phyloP scores from a whole-genome alignment of 2,113 vertebrate genomes.

The Silurus asotus region DNA sequence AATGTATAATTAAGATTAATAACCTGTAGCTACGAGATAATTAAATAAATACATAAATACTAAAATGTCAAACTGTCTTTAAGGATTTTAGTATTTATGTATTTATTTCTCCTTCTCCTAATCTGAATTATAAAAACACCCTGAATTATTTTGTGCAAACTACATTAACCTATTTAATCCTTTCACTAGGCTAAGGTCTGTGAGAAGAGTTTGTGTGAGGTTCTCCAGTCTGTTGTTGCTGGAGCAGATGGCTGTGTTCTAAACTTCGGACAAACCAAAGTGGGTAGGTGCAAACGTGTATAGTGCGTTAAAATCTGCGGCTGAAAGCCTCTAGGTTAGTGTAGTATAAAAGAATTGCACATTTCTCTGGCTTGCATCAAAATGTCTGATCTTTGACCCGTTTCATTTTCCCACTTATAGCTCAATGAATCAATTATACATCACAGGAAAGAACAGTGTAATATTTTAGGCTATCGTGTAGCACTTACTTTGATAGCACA shows the following conservation, averaged over 20 bases:
- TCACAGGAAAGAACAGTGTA: not conserved
- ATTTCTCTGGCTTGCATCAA: not conserved
- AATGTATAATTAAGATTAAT: too few species aligned
- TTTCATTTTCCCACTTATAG: slow-evolving; percentile 3
- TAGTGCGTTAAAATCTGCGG: not conserved
- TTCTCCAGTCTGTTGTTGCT: slow-evolving; percentile 86
- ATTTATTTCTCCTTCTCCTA: too few species aligned
- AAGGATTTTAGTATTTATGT: too few species aligned
- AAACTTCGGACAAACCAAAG: slow-evolving; percentile 83
- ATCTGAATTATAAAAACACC: not conserved
- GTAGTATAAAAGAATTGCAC: slow-evolving; percentile 1
- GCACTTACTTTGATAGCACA: not conserved
- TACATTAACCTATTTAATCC: not conserved
- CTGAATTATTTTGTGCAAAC: not conserved
- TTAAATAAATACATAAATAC: too few species aligned
- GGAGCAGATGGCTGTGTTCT: slow-evolving; percentile 85
- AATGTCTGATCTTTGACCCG: not conserved
- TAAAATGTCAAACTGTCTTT: too few species aligned
- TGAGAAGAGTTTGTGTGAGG: slow-evolving; percentile 81
- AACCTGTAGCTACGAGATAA: too few species aligned
- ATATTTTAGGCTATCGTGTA: not conserved
- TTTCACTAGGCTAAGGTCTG: slow-evolving; percentile 80
- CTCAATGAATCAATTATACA: slow-evolving; percentile 41
- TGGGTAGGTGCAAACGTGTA: slow-evolving; percentile 71
- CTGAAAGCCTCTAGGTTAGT: not conserved